phyloP scores from a whole-genome alignment of 2,888 invertebrate genomes.

The Yponomeuta plumbellus region DNA sequence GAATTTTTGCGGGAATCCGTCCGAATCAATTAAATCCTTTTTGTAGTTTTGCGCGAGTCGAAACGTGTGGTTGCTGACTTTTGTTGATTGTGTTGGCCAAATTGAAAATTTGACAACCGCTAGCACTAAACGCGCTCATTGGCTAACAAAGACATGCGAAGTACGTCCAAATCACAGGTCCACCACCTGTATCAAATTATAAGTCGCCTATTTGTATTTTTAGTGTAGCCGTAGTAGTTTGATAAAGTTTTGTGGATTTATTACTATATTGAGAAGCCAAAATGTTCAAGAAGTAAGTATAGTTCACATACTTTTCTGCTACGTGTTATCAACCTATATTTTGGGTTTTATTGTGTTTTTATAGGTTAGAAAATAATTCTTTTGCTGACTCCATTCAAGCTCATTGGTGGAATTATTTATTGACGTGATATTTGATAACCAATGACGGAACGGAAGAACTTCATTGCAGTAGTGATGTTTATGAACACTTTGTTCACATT shows the following conservation, averaged over 20 bases:
- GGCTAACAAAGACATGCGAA: not conserved
- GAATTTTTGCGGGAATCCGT: no score
- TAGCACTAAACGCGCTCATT: not conserved
- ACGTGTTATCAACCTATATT: slow-evolving; percentile 18
- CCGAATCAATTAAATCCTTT: no score
- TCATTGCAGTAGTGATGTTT: not conserved
- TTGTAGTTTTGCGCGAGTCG: not conserved
- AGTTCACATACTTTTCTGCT: slow-evolving; percentile 16
- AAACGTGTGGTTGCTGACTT: not conserved
- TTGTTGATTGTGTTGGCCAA: not conserved
- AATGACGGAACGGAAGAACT: not conserved
- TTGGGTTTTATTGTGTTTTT: slow-evolving; percentile 17
- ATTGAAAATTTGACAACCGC: not conserved
- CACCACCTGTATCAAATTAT: not conserved
- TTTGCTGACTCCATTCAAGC: slow-evolving; percentile 17
- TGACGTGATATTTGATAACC: not conserved
- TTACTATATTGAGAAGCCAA: slow-evolving; percentile 25
- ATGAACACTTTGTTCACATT: not conserved
- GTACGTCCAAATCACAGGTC: not conserved
- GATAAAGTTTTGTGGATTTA: slow-evolving; percentile 17
- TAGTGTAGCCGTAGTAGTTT: not conserved
- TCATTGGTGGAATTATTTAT: slow-evolving; percentile 11
- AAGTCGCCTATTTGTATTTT: not conserved
- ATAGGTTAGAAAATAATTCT: slow-evolving; percentile 24
- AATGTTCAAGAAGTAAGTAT: slow-evolving; percentile 73